Conservation (phyloP, 2,888 invertebrate genomes). For the Polydrusus tereticollis region DNA sequence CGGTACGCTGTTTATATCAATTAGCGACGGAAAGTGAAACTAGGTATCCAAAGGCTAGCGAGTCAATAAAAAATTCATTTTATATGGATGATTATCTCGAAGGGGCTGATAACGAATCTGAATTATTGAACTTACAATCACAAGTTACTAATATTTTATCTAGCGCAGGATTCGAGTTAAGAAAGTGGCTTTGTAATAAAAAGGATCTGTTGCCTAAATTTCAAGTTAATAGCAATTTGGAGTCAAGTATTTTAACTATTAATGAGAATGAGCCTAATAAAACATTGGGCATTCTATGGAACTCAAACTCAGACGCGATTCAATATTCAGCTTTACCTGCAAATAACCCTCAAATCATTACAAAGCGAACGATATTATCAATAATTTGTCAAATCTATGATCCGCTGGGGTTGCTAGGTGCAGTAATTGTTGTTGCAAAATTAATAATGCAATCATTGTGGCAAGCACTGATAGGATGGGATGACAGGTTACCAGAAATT, state of each 20-base stretch:
- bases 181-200: too few relatives aligned
- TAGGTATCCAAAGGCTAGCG: too few relatives aligned
- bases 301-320: too few relatives aligned
- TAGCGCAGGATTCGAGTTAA: slow-evolving; percentile 38
- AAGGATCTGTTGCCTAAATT: too few relatives aligned
- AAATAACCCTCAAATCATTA: too few relatives aligned
- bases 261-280: slow-evolving; percentile 13
- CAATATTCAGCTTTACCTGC: too few relatives aligned
- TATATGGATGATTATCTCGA: too few relatives aligned
- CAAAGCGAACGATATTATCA: slow-evolving; percentile 18
- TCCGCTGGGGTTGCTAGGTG: slow-evolving; percentile 48
- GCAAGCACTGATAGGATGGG: slow-evolving; percentile 43
- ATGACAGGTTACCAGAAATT: slow-evolving; percentile 26
- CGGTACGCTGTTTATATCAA: too few relatives aligned
- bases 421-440: slow-evolving; percentile 47
- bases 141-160: background rate
- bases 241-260: too few relatives aligned
- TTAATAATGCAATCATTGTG: slow-evolving; percentile 47
- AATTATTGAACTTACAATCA: background rate
- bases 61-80: too few relatives aligned
- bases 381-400: too few relatives aligned
- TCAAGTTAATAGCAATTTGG: background rate
- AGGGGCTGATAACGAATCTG: background rate
- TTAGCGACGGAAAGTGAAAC: too few relatives aligned
- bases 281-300: slow-evolving; percentile 13